Conservation (phyloP, 1,140 invertebrate species). For the Charaxes varanes region DNA sequence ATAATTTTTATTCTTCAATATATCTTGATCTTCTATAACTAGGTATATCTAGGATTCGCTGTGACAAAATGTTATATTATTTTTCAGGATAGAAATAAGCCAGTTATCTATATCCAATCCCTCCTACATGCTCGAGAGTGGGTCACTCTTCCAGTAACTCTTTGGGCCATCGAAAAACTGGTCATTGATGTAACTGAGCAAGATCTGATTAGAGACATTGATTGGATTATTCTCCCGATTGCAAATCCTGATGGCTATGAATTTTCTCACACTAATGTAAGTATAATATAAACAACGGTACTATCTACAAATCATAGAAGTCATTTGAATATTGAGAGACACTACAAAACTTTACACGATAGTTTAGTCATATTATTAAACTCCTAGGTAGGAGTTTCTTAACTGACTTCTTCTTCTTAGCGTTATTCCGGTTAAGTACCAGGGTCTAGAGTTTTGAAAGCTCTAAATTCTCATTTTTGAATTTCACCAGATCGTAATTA, state of each 20-base stretch:
- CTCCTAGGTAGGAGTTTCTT: conserved; percentile 7
- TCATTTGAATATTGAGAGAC: too few relatives aligned
- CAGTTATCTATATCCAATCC: conserved; percentile 72
- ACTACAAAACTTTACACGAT: neutral
- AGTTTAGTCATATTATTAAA: neutral
- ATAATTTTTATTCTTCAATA: conserved; percentile 40
- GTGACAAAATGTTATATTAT: too few relatives aligned
- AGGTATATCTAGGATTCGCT: too few relatives aligned
- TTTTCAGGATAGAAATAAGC: conserved; percentile 27
- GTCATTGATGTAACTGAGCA: conserved; percentile 74
- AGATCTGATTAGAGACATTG: conserved; percentile 56
- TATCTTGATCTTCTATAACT: neutral
- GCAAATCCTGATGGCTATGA: conserved; percentile 76
- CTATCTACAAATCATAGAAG: too few relatives aligned
- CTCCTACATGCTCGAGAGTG: conserved; percentile 78
- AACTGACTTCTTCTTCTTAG: too few relatives aligned
- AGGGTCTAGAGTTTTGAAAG: too few relatives aligned
- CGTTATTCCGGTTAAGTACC: too few relatives aligned
- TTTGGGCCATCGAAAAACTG: conserved; percentile 78
- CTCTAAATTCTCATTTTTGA: too few relatives aligned
- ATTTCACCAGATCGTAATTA: too few relatives aligned
- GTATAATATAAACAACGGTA: too few relatives aligned
- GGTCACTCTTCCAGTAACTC: conserved; percentile 79
- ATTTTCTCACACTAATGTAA: conserved; percentile 39
- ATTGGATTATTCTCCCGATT: conserved; percentile 70